Percentiles rank a stretch among this genome's conserved stretches.
phyloP scores from a whole-genome alignment of 1,140 invertebrate species.

The Orchesella cincta region DNA sequence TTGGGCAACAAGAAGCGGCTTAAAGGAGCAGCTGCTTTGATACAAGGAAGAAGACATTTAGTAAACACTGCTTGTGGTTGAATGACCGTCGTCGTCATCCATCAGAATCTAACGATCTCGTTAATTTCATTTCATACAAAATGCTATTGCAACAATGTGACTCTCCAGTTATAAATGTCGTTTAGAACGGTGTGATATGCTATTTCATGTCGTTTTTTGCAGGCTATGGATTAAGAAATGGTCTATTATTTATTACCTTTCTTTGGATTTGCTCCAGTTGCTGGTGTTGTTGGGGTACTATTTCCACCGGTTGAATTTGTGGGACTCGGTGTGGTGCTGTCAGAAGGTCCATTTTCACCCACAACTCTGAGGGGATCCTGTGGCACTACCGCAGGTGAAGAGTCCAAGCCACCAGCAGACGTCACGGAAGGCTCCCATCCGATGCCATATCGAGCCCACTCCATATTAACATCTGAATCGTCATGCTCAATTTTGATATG shows the following conservation, averaged over 20 bases:
- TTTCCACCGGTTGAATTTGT: not conserved
- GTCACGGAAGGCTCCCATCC: not conserved
- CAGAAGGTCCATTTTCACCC: constrained; percentile 5
- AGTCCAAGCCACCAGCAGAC: constrained; percentile 2
- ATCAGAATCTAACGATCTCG: too few relatives aligned
- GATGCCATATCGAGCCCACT: not conserved
- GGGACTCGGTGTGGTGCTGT: constrained; percentile 13
- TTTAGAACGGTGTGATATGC: too few relatives aligned
- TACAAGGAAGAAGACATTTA: not conserved
- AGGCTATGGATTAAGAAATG: too few relatives aligned
- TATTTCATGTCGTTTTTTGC: too few relatives aligned
- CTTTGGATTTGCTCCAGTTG: not conserved
- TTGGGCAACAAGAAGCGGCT: not conserved
- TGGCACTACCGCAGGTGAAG: not conserved
- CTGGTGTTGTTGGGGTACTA: not conserved
- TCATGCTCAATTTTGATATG: constrained; percentile 17
- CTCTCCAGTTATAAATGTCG: too few relatives aligned
- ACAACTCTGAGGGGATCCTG: not conserved
- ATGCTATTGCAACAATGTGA: too few relatives aligned
- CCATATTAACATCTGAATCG: not conserved
- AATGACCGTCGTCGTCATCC: constrained; percentile 48
- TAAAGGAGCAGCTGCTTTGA: not conserved
- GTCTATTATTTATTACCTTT: constrained; percentile 21
- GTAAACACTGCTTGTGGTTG: constrained; percentile 37
- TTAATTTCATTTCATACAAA: too few relatives aligned